These are phyloP conservation scores for Octonoba sinensis DNA, from an alignment of 2,888 invertebrate genomes.

Conservation along the genomic window DNA sequence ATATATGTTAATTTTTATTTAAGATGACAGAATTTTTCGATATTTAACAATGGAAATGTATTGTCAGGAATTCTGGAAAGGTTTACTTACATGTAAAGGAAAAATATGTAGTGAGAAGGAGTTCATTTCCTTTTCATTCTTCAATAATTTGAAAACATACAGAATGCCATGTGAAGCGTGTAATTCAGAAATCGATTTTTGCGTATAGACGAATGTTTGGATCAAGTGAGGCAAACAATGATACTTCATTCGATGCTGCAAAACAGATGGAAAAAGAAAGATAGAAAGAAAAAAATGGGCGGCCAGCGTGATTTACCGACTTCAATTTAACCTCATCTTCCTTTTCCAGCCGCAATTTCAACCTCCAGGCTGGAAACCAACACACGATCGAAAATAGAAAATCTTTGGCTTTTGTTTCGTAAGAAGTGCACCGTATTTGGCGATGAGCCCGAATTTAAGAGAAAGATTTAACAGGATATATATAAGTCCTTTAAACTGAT, in stretches of 20 bases:
- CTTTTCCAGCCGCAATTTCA: conserved; percentile 17
- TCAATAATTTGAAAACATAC: conserved; percentile 31
- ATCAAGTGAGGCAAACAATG: conserved; percentile 29
- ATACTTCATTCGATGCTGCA: conserved; percentile 37
- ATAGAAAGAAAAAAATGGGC: neutral
- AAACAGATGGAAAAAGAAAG: conserved; percentile 26
- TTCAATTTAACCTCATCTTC: conserved; percentile 36
- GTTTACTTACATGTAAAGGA: too few species aligned
- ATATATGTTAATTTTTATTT: too few species aligned
- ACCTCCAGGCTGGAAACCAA: conserved; percentile 6
- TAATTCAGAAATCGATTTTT: conserved; percentile 38
- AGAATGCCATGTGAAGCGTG: conserved; percentile 29
- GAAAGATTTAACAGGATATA: too few species aligned
- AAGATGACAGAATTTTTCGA: too few species aligned
- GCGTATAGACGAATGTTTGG: neutral
- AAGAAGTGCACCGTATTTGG: too few species aligned
- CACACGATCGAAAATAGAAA: conserved; percentile 3
- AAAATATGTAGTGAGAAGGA: too few species aligned
- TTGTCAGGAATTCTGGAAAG: too few species aligned
- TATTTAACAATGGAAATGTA: too few species aligned
- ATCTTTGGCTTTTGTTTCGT: conserved; percentile 2
- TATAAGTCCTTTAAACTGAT: too few species aligned
- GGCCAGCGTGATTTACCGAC: conserved; percentile 32
- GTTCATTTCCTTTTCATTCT: conserved; percentile 1
- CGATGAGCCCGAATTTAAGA: too few species aligned